Evolutionary conservation across 2,113 vertebrate species (phyloP).

Genomic region (Notiomystis cincta): DNA sequence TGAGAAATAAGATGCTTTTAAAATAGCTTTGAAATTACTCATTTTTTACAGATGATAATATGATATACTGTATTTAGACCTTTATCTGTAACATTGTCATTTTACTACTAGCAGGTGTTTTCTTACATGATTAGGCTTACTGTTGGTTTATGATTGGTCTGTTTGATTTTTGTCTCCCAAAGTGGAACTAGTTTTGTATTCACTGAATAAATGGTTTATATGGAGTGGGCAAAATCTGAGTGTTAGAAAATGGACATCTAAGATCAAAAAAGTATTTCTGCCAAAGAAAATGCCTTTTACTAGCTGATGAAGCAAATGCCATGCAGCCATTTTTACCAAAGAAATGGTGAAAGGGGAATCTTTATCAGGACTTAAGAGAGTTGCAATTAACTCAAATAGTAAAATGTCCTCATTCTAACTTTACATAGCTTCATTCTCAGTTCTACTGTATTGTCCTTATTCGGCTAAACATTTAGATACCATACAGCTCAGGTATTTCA

Average conservation of each 20-base stretch:
- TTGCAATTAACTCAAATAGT: neutral
- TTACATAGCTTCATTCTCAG: neutral
- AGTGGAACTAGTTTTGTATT: neutral
- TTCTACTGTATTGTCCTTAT: neutral
- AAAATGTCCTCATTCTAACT: neutral
- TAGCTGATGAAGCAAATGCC: neutral
- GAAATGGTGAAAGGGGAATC: conserved; percentile 3
- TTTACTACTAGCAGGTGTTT: neutral
- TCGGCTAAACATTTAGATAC: neutral
- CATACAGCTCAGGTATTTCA: neutral
- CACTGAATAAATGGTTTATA: neutral
- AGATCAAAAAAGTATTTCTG: neutral
- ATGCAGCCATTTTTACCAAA: neutral
- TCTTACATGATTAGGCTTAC: neutral
- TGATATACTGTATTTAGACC: neutral
- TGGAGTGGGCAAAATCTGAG: neutral
- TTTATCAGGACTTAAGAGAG: neutral
- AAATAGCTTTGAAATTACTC: neutral
- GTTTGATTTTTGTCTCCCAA: neutral
- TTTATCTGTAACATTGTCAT: neutral
- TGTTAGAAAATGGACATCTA: neutral
- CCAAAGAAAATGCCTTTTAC: conserved; percentile 18
- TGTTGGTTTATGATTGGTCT: neutral
- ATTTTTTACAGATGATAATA: neutral
- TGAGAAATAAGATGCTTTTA: neutral